These are phyloP conservation scores for Linnaemya vulpina DNA, from an alignment of 2,888 invertebrate species.

Conservation along the genomic window DNA sequence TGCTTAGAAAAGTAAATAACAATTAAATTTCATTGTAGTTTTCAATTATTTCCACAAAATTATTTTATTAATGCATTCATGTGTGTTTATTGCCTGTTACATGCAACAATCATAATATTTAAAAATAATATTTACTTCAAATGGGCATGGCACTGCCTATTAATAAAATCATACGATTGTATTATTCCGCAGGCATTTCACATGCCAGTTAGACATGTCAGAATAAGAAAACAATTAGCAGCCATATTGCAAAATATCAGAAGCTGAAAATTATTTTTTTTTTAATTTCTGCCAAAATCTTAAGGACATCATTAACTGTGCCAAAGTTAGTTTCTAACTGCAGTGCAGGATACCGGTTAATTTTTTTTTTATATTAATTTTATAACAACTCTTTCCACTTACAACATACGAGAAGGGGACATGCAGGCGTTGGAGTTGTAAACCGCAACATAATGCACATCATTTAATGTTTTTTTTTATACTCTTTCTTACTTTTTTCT, in stretches of 20 bases:
- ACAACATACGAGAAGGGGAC: background rate
- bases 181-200: too few relatives aligned
- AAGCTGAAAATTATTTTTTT: too few relatives aligned
- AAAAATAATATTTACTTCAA: background rate
- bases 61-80: too few relatives aligned
- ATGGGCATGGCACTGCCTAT: background rate
- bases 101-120: too few relatives aligned
- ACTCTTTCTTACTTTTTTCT: background rate
- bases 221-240: too few relatives aligned
- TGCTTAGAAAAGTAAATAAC: too few relatives aligned
- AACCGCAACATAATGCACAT: slow-evolving; percentile 44
- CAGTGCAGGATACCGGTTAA: slow-evolving; percentile 13
- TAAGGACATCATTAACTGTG: background rate
- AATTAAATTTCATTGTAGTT: too few relatives aligned
- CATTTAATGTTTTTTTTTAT: slow-evolving; percentile 30
- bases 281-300: background rate
- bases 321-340: slow-evolving; percentile 14
- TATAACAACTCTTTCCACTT: background rate
- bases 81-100: too few relatives aligned
- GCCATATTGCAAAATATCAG: too few relatives aligned
- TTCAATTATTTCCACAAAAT: too few relatives aligned
- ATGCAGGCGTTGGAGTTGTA: background rate
- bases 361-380: slow-evolving; percentile 16
- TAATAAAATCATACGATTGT: too few relatives aligned
- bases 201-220: too few relatives aligned